These are phyloP conservation scores for Glaucopsyche alexis DNA, from an alignment of 2,888 invertebrate species.

Conservation along the genomic window DNA sequence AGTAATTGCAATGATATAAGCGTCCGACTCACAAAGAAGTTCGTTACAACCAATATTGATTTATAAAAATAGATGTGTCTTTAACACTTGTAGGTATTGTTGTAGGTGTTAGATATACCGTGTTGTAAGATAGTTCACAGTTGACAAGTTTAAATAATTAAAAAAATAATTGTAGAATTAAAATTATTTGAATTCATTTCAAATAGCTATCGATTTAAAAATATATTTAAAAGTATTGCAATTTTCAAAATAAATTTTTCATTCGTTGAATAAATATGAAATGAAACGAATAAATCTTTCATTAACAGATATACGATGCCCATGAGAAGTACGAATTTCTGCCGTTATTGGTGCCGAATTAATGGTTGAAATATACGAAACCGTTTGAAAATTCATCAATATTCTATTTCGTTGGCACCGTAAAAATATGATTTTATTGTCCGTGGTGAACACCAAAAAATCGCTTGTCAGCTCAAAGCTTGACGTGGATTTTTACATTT, in stretches of 20 bases:
- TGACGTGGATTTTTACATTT: slow-evolving; percentile 54
- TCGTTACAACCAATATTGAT: neutral
- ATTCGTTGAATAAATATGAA: too few relatives aligned
- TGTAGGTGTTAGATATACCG: neutral
- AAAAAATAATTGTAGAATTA: too few relatives aligned
- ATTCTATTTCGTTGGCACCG: slow-evolving; percentile 12
- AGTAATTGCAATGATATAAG: slow-evolving; percentile 25
- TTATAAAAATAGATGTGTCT: neutral
- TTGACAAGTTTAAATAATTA: too few relatives aligned
- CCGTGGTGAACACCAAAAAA: slow-evolving; percentile 24
- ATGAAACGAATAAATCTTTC: neutral
- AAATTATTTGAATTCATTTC: too few relatives aligned
- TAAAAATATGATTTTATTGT: slow-evolving; percentile 28
- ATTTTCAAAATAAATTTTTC: too few relatives aligned
- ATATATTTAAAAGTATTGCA: too few relatives aligned
- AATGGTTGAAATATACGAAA: neutral
- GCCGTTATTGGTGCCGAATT: neutral
- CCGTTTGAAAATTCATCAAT: slow-evolving; percentile 29
- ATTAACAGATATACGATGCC: neutral
- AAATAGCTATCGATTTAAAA: too few relatives aligned
- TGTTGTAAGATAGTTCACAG: neutral
- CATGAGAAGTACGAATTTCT: neutral
- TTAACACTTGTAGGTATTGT: neutral
- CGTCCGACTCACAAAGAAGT: slow-evolving; percentile 20
- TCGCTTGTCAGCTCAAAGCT: slow-evolving; percentile 21